Percentiles rank a stretch among this genome's conserved stretches.
These are phyloP conservation scores for Aphelinus certus DNA, from an alignment of 1,140 invertebrate genomes.

Conservation along the genomic window DNA sequence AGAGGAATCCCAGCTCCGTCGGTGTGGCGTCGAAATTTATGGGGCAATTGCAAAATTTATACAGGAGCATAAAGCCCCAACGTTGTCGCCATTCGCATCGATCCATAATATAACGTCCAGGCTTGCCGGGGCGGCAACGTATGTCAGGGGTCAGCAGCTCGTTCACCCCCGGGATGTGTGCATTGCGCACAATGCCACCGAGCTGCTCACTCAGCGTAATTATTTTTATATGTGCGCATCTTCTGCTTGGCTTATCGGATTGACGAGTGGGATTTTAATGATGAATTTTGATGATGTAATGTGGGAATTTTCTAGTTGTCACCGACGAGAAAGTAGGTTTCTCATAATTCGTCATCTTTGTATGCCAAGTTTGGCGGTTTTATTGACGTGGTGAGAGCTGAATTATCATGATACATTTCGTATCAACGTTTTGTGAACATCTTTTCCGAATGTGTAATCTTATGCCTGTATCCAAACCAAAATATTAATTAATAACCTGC, in stretches of 20 bases:
- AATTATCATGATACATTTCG: too few species aligned
- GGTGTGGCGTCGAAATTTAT: slow-evolving; percentile 18
- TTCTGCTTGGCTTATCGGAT: slow-evolving; percentile 35
- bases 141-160: slow-evolving; percentile 30
- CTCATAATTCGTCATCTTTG: too few species aligned
- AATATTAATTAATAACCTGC: too few species aligned
- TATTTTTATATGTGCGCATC: slow-evolving; percentile 27
- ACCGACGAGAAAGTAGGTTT: too few species aligned
- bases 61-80: slow-evolving; percentile 16
- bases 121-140: neutral
- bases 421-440: too few species aligned
- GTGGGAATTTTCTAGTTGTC: too few species aligned
- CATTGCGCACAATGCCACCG: neutral
- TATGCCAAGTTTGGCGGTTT: too few species aligned
- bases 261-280: slow-evolving; percentile 10
- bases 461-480: too few species aligned
- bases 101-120: neutral
- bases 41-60: slow-evolving; percentile 34
- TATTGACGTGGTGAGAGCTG: too few species aligned
- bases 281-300: too few species aligned
- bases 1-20: neutral
- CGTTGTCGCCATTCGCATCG: slow-evolving; percentile 24
- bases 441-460: too few species aligned
- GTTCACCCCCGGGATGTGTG: too few species aligned
- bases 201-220: slow-evolving; percentile 14